phyloP scores from a whole-genome alignment of 2,888 invertebrate genomes.

The Pyrocoelia pectoralis region DNA sequence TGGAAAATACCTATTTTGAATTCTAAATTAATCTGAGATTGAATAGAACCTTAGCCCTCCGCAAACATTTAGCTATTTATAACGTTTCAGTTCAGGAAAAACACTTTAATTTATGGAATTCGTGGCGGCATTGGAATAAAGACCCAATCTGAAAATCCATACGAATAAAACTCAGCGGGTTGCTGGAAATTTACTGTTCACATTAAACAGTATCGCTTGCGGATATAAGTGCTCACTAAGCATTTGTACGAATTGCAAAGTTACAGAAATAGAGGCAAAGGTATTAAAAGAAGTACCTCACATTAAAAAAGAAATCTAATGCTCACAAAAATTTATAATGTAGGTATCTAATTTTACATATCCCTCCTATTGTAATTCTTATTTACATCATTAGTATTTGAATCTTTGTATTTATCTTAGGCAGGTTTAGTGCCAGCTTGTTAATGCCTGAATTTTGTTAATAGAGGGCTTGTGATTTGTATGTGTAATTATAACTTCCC shows the following conservation, averaged over 20 bases:
- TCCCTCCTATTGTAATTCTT: no score
- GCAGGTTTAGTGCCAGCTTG: no score
- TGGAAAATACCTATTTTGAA: conserved; percentile 17
- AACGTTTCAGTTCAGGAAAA: conserved; percentile 29
- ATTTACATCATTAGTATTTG: no score
- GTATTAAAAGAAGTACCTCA: no score
- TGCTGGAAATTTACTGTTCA: conserved; percentile 43
- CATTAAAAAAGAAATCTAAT: no score
- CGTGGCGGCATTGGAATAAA: conserved; percentile 38
- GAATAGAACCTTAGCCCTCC: conserved; percentile 20
- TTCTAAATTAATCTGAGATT: conserved; percentile 26
- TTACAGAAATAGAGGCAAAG: conserved; percentile 16
- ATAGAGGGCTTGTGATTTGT: no score
- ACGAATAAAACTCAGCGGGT: conserved; percentile 41
- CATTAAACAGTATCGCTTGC: conserved; percentile 35
- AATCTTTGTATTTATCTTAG: no score
- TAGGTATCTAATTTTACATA: no score
- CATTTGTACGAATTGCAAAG: conserved; percentile 30
- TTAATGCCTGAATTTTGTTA: no score
- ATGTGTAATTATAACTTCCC: no score
- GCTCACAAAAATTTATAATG: no score
- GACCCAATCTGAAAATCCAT: conserved; percentile 45
- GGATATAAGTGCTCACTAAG: conserved; percentile 31
- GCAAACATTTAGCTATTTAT: conserved; percentile 33
- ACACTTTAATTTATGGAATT: conserved; percentile 43